phyloP scores from a whole-genome alignment of 2,113 vertebrate species.

The Rhizomys pruinosus region DNA sequence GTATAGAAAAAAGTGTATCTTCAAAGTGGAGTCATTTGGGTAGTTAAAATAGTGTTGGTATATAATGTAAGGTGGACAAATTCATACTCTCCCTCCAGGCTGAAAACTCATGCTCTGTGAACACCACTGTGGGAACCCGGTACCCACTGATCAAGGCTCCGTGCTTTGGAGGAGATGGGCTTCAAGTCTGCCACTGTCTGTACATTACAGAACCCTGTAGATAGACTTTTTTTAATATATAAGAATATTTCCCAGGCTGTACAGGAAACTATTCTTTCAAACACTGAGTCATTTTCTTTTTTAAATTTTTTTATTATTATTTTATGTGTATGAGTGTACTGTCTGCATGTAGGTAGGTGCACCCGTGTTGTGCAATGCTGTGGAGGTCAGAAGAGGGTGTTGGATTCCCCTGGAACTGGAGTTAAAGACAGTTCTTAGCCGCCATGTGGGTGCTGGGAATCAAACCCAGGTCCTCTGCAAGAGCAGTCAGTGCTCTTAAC shows the following conservation, averaged over 20 bases:
- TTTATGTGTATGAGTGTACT: too few species aligned
- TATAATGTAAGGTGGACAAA: neutral
- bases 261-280: conserved; percentile 38
- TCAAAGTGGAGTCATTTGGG: conserved; percentile 4
- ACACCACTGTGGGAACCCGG: neutral
- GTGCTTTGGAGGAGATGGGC: neutral
- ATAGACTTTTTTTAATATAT: conserved; percentile 1
- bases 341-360: too few species aligned
- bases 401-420: too few species aligned
- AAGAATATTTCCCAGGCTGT: conserved; percentile 10
- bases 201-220: neutral
- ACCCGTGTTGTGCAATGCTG: too few species aligned
- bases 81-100: neutral
- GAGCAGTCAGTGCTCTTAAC: too few species aligned
- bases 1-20: neutral
- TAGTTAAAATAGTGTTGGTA: neutral
- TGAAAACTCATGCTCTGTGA: neutral
- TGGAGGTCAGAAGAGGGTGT: too few species aligned
- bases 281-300: too few species aligned
- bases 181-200: conserved; percentile 42
- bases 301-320: too few species aligned
- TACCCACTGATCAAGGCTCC: neutral
- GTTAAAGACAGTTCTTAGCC: too few species aligned
- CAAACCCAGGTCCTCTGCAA: too few species aligned
- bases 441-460: too few species aligned